Conservation (phyloP, 2,888 invertebrate species). For the Apamea monoglypha region DNA sequence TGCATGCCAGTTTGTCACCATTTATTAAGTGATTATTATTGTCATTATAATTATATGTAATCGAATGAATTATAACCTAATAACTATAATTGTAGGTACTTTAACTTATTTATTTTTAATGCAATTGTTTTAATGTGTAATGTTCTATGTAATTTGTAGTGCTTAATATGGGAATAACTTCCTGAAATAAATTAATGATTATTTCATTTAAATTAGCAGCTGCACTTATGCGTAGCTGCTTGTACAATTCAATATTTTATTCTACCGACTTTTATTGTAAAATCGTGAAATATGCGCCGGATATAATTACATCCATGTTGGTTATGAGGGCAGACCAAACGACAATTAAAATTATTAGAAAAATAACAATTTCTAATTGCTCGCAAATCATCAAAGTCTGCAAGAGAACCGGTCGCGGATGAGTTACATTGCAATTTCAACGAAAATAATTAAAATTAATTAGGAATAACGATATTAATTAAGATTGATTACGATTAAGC, state of each 20-base stretch:
- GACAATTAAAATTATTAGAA: conserved; percentile 53
- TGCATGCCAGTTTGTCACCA: no score
- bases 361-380: conserved; percentile 57
- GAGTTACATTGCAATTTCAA: conserved; percentile 53
- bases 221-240: not conserved
- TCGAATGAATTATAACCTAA: no score
- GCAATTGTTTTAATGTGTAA: no score
- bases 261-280: not conserved
- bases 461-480: conserved; percentile 46
- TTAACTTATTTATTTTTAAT: no score
- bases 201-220: not conserved
- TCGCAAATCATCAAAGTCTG: conserved; percentile 46
- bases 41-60: no score
- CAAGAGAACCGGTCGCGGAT: conserved; percentile 54
- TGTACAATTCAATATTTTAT: not conserved
- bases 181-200: no score
- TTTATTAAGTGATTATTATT: no score
- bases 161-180: no score
- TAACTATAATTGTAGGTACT: no score
- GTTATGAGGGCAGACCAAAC: conserved; percentile 57
- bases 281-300: conserved; percentile 38
- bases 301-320: conserved; percentile 38
- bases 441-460: conserved; percentile 53
- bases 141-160: no score
- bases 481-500: conserved; percentile 55